Evolutionary conservation across 2,113 vertebrate species (phyloP), one percentile per base, ranked within the genome.

Genomic region (Ictalurus punctatus): DNA sequence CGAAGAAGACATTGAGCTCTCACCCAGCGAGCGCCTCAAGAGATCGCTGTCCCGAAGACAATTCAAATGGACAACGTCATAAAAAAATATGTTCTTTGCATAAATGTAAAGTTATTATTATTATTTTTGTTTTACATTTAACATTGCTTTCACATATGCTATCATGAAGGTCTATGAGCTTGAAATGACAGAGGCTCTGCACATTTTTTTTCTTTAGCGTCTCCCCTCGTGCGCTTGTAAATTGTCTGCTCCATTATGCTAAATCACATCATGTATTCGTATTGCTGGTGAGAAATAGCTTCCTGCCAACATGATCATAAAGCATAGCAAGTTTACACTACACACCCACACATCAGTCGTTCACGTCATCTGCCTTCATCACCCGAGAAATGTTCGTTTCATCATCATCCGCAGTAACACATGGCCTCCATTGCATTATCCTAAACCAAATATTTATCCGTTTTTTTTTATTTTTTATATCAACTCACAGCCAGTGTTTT

Each of bases 401-500:
- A 92, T 94, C 94, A 92, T 94, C 93, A 56, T 93, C 94, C 93
- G 92, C 94, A 93, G 86, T 96, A 95, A 95, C 74, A 95, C 95
- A 93, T 93, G 89, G 94, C 95, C 95, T 96, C 95, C 95, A 95
- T 93, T 91, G 95, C 94, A 92, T 96, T 96, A 95, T 95, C 95
- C 93, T 97, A 97, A 93, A 95, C 95, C 90, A 96, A 94, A 95
- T 95, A 95, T 95, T 95, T 96, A 97, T 96, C 97, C 93, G 92
- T 94, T 93, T 94, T 23, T 27, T 48, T 7, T 48, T 48, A n/a
- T 48, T 48, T 48, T 82, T 58, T 37, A 97, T 96, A 95, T 95
- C 95, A 96, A 95, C 94, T 96, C 96, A 97, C 97, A 97, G 97
- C 95, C 95, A 92, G 95, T 59, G 40, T 95, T 96, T 97, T 97